phyloP scores from a whole-genome alignment of 2,888 invertebrate species.

The Eutolmus rufibarbis region DNA sequence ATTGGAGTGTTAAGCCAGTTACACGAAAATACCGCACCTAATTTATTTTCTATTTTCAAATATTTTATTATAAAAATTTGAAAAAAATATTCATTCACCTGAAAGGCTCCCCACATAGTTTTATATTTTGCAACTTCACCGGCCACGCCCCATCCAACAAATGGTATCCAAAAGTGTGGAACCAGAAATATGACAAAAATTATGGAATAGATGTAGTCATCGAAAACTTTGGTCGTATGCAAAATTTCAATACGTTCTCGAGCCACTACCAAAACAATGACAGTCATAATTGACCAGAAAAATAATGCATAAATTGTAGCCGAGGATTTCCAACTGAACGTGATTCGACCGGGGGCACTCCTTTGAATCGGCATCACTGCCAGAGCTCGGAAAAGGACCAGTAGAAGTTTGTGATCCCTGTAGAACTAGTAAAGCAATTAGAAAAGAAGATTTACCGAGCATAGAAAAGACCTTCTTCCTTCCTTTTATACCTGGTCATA shows the following conservation, averaged over 20 bases:
- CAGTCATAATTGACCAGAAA: conserved; percentile 69
- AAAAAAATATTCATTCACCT: conserved; percentile 60
- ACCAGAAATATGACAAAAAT: conserved; percentile 72
- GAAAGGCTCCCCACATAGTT: conserved; percentile 73
- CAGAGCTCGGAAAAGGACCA: conserved; percentile 69
- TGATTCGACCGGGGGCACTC: conserved; percentile 67
- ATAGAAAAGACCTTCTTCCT: not conserved
- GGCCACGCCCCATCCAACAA: conserved; percentile 75
- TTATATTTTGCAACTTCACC: conserved; percentile 73
- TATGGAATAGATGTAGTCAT: conserved; percentile 75
- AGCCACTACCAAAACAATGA: conserved; percentile 69
- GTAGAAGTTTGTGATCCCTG: conserved; percentile 70
- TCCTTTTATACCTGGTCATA: conserved; percentile 47
- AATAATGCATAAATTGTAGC: conserved; percentile 72
- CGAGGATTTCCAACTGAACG: conserved; percentile 70
- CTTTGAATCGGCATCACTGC: conserved; percentile 73
- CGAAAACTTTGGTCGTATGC: conserved; percentile 70
- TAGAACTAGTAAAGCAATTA: conserved; percentile 64
- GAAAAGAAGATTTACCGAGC: too few relatives aligned
- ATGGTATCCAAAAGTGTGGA: conserved; percentile 74
- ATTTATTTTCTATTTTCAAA: not conserved
- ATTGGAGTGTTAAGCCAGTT: conserved; percentile 68
- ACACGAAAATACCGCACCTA: conserved; percentile 67
- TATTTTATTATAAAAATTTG: not conserved
- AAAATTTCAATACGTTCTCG: conserved; percentile 70